These are phyloP conservation scores for Thomomys bottae DNA, from an alignment of 2,113 vertebrate genomes.

Conservation along the genomic window DNA sequence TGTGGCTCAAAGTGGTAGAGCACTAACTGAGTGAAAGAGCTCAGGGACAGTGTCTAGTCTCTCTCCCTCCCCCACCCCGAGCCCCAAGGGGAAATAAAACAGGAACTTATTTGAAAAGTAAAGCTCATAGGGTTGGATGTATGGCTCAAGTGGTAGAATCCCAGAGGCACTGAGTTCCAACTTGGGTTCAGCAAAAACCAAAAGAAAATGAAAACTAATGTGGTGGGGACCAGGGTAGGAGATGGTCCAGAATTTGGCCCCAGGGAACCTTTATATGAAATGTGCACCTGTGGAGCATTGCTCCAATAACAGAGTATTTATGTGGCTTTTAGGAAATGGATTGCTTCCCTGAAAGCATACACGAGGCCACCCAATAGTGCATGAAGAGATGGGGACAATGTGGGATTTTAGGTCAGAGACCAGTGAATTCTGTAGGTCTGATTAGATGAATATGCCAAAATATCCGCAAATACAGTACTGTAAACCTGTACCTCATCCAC, in stretches of 20 bases:
- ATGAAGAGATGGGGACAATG: not conserved
- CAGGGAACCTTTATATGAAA: not conserved
- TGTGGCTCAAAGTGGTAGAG: no score
- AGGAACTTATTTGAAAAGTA: no score
- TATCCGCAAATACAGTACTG: not conserved
- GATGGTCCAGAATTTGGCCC: not conserved
- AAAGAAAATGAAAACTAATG: not conserved
- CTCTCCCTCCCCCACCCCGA: no score
- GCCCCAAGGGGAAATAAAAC: no score
- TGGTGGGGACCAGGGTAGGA: not conserved
- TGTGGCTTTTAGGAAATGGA: not conserved
- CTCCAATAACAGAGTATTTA: not conserved
- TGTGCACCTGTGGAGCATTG: not conserved
- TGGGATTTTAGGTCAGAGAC: constrained; percentile 2
- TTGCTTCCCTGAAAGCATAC: no score
- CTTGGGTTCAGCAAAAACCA: no score
- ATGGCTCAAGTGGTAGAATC: no score
- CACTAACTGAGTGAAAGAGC: no score
- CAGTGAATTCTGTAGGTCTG: not conserved
- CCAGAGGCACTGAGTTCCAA: no score
- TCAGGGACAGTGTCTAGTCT: no score
- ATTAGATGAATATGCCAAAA: not conserved
- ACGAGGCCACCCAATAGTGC: no score
- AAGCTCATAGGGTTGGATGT: no score
- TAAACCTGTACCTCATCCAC: not conserved